phyloP scores from a whole-genome alignment of 30 jellyfish, hydroid and myxozoan species.

The Nemopilema nomurai region DNA sequence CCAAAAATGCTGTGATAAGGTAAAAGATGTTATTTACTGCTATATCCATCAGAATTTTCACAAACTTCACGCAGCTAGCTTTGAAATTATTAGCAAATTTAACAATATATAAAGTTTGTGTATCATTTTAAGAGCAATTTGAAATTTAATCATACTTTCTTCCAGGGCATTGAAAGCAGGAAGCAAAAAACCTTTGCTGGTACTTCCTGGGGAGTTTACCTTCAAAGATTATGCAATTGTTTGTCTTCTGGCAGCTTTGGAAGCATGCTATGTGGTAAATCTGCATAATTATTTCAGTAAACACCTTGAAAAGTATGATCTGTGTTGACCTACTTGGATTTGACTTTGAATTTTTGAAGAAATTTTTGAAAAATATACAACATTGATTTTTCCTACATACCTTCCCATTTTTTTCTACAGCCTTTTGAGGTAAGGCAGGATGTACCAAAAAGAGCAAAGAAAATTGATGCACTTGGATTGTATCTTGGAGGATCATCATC shows the following conservation, averaged over 20 bases:
- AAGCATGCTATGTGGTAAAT: conserved; percentile 96
- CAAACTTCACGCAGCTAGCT: not conserved
- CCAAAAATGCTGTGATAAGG: conserved; percentile 81
- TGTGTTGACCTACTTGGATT: too few species aligned
- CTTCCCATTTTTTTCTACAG: conserved; percentile 40
- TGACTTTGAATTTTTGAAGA: too few species aligned
- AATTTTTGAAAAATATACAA: too few species aligned
- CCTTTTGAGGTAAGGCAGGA: conserved; percentile 89
- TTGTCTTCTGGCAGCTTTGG: conserved; percentile 84
- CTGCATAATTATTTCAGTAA: not conserved
- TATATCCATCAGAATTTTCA: not conserved
- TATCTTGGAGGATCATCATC: conserved; percentile 8
- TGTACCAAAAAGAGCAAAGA: conserved; percentile 71
- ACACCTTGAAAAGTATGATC: not conserved
- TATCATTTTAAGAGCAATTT: not conserved
- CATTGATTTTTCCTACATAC: too few species aligned
- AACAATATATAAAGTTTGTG: not conserved
- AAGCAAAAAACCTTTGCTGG: conserved; percentile 57
- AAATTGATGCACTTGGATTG: conserved; percentile 76
- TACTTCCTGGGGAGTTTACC: conserved; percentile 49
- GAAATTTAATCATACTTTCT: not conserved
- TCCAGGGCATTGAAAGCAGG: conserved; percentile 92
- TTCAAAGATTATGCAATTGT: conserved; percentile 74
- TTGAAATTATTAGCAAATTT: not conserved
- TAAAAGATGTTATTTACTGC: conserved; percentile 2